A percentile compares a stretch with the other conserved stretches of the same genome.
These are phyloP conservation scores for Andricus quercusramuli DNA, from an alignment of 2,888 invertebrate species.

Conservation along the genomic window DNA sequence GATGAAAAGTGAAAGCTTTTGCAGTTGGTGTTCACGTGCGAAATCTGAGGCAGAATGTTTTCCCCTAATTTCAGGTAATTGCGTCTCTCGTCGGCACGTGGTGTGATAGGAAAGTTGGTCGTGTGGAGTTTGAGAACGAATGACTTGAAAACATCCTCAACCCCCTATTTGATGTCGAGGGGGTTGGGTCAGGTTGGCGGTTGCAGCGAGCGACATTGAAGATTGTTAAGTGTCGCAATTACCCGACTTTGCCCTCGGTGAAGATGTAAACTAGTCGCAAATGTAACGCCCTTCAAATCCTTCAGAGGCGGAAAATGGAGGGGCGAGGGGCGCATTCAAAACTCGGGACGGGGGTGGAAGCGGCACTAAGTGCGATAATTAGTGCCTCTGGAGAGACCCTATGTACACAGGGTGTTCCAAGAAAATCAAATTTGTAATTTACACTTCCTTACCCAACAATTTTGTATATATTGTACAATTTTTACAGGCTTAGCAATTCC, in stretches of 20 bases:
- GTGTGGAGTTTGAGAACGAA: constrained; percentile 26
- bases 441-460: neutral
- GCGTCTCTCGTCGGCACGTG: constrained; percentile 3
- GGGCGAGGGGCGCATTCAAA: constrained; percentile 42
- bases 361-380: constrained; percentile 72
- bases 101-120: constrained; percentile 22
- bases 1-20: neutral
- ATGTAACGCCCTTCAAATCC: constrained; percentile 61
- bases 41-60: constrained; percentile 15
- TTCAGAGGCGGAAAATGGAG: constrained; percentile 44
- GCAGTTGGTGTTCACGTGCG: neutral
- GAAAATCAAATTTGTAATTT: constrained; percentile 6
- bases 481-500: too few relatives aligned
- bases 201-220: constrained; percentile 59
- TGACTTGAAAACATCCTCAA: constrained; percentile 26
- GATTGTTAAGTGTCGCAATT: constrained; percentile 73
- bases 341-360: constrained; percentile 58
- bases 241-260: constrained; percentile 59
- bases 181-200: constrained; percentile 28
- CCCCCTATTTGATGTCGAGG: neutral
- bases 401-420: constrained; percentile 51
- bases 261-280: constrained; percentile 64
- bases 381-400: constrained; percentile 63
- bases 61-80: constrained; percentile 40
- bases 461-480: neutral